Base-by-base conservation (phyloP, 2,888 invertebrate species). In the Pachycephus smyrnensis region DNA sequence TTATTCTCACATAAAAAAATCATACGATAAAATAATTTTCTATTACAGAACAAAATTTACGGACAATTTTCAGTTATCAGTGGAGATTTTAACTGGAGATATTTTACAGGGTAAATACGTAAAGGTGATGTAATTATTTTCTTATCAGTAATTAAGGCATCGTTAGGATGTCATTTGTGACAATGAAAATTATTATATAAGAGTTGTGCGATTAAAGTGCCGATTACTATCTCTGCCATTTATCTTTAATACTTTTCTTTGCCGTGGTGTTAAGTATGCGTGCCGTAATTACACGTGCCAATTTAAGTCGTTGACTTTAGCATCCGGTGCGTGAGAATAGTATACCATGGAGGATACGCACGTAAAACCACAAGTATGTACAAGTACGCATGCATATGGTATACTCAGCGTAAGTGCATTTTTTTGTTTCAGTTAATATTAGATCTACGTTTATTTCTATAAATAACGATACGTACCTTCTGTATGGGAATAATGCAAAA, bases 91-190 rank as follows among this genome's bases (percentile, higher is more conserved):
- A 33, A 33, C 33, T 33, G 33, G 33, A 33, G 4, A 33, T 33
- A 33, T 33, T 33, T 33, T 33, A 33, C 4, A 33, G 33, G 33
- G 33, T 33, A 33, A 33, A 33, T 33, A 33, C 33, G 33, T 33
- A 33, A 55, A 55, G 1, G 9, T 23, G 23, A 55, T 0, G 55
- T 2, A 9, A 23, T 55, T 23, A 23, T 23, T 23, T 55, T 55
- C 9, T 55, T 55, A 23, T 55, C 23, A 23, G 1, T 55, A 55
- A 55, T 55, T 23, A 9, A 4, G 1, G 9, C 9, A 4, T 55
- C 0, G 40, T 23, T 40, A 6, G 40, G 23, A 23, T 74, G 35
- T 78, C 40, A 78, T 37, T 79, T 75, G 15, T 76, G 23, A 32
- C 68, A 69, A 55, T 76, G 73, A 73, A 55, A 74, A 73, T 77